Evolutionary conservation across 2,888 invertebrate species (phyloP), one percentile per base, ranked within the genome.

Genomic region (Didymodactylos carnosus): DNA sequence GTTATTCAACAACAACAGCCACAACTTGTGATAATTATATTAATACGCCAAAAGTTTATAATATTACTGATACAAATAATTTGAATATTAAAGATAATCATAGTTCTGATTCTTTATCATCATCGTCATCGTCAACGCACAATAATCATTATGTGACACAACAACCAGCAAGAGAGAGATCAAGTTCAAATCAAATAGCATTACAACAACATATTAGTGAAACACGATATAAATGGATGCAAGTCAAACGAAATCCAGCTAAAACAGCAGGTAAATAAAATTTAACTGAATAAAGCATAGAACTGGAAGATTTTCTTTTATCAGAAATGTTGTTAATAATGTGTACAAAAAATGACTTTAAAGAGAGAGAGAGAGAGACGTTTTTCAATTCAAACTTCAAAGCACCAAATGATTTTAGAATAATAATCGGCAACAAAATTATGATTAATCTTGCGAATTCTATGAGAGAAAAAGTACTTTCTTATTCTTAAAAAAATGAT

Each of bases 141-240:
- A 35, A 29, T 62, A 27, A 16, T 3, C 8, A 8, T 19, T 35
- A 51, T 27, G 27, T 13, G 16, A 25, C 11, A 51, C 27, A 14
- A 27, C 25, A 14, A 14, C 51, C 2, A 5, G 23, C 7, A 49
- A n/a, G 13, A 23, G 8, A 27, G 29, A 11, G 3, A 25, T 4
- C 46, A n/a, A 49, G 2, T 49, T 49, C 23, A n/a, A n/a, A 62
- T n/a, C 19, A 62, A 62, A 35, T 35, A 62, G 29, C 53, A 19
- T 19, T 62, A 5, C 10, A 16, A 3, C 29, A 35, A 35, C 35
- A 35, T 62, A 11, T 35, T 0, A 62, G 35, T 35, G 62, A 62
- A 62, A n/a, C 92, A 35, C 93, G 94, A 0, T 95, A 94, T 85
- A 94, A 95, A 84, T 95, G 95, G 95, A 95, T 95, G 95, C 94